These are phyloP conservation scores for Drosophila putrida DNA, from an alignment of 2,888 invertebrate genomes.

Conservation along the genomic window DNA sequence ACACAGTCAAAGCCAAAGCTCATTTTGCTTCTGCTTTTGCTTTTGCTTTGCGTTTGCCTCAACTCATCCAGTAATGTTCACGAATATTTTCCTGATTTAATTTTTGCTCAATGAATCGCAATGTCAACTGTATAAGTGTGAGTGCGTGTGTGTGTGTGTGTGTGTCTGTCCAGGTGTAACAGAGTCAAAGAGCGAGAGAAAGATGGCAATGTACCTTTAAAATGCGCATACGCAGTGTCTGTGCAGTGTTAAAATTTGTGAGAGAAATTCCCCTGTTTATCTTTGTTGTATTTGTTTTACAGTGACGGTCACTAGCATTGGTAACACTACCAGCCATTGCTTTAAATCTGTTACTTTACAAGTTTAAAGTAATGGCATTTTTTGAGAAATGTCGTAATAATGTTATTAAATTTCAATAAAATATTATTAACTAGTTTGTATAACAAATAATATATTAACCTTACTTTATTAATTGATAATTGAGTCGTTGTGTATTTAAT, in stretches of 20 bases:
- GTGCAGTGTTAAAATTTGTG: conserved; percentile 8
- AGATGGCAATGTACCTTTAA: conserved; percentile 8
- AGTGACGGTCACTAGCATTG: conserved; percentile 19
- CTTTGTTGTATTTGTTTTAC: conserved; percentile 12
- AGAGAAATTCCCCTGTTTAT: conserved; percentile 39
- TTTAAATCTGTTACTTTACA: no score
- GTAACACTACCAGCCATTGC: not conserved
- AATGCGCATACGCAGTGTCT: conserved; percentile 37
- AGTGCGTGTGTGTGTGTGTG: conserved; percentile 7
- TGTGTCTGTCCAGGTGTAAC: conserved; percentile 47
- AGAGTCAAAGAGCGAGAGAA: conserved; percentile 11
- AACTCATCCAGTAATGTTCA: conserved; percentile 41
- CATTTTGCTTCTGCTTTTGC: conserved; percentile 20
- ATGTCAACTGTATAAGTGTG: conserved; percentile 1
- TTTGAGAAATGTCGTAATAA: no score
- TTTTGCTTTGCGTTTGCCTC: conserved; percentile 12
- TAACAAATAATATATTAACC: not conserved
- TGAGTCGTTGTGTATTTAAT: conserved; percentile 16
- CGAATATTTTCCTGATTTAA: conserved; percentile 47
- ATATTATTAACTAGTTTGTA: not conserved
- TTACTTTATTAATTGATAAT: not conserved
- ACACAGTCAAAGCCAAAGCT: conserved; percentile 21
- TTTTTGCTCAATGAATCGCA: conserved; percentile 68
- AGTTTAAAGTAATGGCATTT: no score
- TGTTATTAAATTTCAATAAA: no score